Evolutionary conservation across 23 tunicate genomes (phyloP).

Genomic region (Ciona savignyi): DNA sequence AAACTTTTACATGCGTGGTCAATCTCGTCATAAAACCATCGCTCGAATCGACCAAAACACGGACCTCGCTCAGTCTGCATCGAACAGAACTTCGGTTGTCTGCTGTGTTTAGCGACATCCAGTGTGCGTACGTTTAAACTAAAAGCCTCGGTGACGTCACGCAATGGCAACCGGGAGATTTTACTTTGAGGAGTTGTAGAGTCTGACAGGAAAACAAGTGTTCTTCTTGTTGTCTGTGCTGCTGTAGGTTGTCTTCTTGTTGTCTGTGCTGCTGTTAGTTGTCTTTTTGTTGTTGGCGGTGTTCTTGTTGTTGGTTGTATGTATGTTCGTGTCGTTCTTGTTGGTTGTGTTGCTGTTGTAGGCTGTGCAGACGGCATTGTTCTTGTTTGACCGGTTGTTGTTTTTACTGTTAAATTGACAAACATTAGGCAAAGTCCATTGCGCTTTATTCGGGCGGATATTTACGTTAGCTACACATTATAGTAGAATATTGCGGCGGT

Average conservation of each 20-base stretch:
- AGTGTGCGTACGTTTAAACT: not conserved
- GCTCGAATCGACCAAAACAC: constrained; percentile 21
- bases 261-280: too few relatives aligned
- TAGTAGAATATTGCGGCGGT: too few relatives aligned
- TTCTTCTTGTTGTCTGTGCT: constrained; percentile 1
- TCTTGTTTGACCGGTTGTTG: not conserved
- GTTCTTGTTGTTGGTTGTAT: not conserved
- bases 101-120: not conserved
- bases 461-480: too few relatives aligned
- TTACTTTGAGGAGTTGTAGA: not conserved
- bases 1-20: constrained; percentile 43
- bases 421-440: too few relatives aligned
- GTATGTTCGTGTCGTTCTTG: constrained; percentile 7
- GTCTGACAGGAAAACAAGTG: not conserved
- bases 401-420: not conserved
- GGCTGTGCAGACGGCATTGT: not conserved
- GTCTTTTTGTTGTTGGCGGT: too few relatives aligned
- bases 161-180: not conserved
- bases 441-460: too few relatives aligned
- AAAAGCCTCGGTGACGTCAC: not conserved
- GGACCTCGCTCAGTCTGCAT: constrained; percentile 27
- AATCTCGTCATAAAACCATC: constrained; percentile 42
- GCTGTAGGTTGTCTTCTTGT: too few relatives aligned
- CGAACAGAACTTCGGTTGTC: constrained; percentile 9
- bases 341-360: constrained; percentile 2